Conservation (phyloP, 1,140 invertebrate genomes). For the Procambarus clarkii region DNA sequence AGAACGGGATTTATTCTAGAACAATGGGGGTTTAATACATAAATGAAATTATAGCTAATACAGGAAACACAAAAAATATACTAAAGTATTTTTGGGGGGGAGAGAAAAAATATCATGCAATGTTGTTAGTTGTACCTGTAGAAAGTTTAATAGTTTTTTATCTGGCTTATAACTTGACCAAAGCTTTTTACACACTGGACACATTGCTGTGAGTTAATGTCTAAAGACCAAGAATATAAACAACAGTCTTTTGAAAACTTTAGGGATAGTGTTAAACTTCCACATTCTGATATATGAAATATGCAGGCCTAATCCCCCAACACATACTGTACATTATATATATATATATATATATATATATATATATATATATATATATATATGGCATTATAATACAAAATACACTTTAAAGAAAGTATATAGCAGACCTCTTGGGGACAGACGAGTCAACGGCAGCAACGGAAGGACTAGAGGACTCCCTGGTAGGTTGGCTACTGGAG, state of each 20-base stretch:
- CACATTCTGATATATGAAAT: no score
- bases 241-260: no score
- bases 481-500: neutral
- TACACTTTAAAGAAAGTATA: neutral
- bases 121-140: neutral
- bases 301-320: no score
- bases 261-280: no score
- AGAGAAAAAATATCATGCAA: neutral
- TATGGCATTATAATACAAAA: neutral
- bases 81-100: neutral
- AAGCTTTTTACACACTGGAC: no score
- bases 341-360: no score
- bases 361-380: neutral
- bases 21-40: neutral
- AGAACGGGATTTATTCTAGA: neutral
- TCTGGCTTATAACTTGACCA: neutral
- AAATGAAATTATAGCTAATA: neutral
- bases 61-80: neutral
- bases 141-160: neutral
- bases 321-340: no score
- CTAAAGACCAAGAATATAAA: no score
- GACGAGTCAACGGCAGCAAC: slow-evolving; percentile 18
- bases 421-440: slow-evolving; percentile 52
- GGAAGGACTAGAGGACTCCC: neutral
- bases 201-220: no score